Evolutionary conservation across 2,888 invertebrate genomes (phyloP), one percentile per base, ranked within the genome.

Genomic region (Steinernema carpocapsae): DNA sequence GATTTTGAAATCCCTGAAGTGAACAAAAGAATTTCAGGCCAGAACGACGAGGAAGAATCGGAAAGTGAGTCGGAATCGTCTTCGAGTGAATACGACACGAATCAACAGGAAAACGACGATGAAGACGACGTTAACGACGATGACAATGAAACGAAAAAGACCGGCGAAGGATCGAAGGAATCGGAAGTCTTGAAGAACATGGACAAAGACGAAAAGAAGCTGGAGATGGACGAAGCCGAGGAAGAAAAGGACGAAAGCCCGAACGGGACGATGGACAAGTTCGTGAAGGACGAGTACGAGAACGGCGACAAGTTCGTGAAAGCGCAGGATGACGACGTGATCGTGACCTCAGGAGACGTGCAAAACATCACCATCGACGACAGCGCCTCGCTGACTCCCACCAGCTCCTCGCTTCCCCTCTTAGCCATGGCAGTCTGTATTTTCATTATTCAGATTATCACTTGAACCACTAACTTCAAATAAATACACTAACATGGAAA

Each of bases 101-200:
- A 32, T 2, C 32, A 64, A 32, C 26, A 64, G 4, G 29, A 32
- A 4, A 64, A 64, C 17, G 64, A 56, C 26, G 29, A 64, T 17
- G 26, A 22, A 4, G 26, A 26, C 24, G 48, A 19, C 17, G 14
- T 7, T 3, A 48, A 48, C n/a, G 17, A 48, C 48, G 48, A 48
- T 2, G 56, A 19, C 22, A 56, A 56, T 22, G 26, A 14, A 14
- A 26, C 22, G 7, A 32, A 64, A 37, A 29, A 64, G 37, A 14
- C 22, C 26, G 14, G 14, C 19, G 64, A 32, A 64, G 17, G 17
- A 32, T 64, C 64, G 17, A 17, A 29, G 32, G 64, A 32, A 56
- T 56, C 56, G 17, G 64, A 64, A 32, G 19, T 14, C 32, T 37
- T 64, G 64, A 64, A 64, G 37, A 64, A 64, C 10, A 64, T 64